Conservation (phyloP, 2,113 vertebrate species). For the Bufo bufo region DNA sequence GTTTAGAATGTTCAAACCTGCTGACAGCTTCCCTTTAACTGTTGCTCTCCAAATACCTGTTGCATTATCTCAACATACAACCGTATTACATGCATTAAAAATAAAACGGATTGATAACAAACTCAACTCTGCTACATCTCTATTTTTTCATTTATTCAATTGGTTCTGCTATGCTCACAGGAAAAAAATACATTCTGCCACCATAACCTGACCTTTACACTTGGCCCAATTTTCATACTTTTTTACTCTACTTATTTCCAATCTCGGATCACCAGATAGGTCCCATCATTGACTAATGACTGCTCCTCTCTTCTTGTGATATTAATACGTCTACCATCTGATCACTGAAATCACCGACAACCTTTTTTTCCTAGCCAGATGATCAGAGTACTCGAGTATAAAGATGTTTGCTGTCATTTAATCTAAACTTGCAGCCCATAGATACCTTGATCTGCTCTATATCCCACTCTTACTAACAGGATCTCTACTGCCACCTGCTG, state of each 20-base stretch:
- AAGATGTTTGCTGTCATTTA: not conserved
- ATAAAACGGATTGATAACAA: not conserved
- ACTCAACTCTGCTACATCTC: not conserved
- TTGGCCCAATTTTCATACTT: not conserved
- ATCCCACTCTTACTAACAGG: constrained; percentile 28
- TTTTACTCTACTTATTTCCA: not conserved
- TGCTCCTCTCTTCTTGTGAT: not conserved
- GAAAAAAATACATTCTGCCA: not conserved
- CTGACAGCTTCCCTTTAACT: too few species aligned
- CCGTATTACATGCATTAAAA: not conserved
- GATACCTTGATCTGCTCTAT: not conserved
- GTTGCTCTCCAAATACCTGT: not conserved
- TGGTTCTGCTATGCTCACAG: not conserved
- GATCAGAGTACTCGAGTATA: not conserved
- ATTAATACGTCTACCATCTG: not conserved
- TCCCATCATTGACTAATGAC: not conserved
- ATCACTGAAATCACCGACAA: not conserved
- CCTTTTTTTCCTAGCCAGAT: not conserved
- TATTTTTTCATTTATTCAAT: not conserved
- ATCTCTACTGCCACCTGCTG: constrained; percentile 26
- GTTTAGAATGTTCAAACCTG: too few species aligned
- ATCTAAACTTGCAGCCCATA: not conserved
- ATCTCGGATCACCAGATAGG: not conserved
- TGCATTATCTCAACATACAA: not conserved
- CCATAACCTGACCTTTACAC: not conserved